Conservation (phyloP, 2,113 vertebrate species). For the Petrocephalus zakoni region DNA sequence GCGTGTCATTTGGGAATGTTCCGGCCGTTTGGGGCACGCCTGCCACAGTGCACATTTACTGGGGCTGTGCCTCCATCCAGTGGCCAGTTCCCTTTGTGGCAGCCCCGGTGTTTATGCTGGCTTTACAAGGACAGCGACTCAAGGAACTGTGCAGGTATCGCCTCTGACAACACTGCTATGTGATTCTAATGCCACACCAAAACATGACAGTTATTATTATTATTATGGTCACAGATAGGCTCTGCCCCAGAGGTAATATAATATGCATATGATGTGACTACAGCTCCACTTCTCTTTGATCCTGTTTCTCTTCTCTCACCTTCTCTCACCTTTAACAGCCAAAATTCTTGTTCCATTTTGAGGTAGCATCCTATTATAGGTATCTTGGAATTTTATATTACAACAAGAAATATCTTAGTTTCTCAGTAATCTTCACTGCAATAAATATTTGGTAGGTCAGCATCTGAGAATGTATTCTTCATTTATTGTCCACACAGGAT, state of each 20-base stretch:
- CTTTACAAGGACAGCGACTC: not conserved
- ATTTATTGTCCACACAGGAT: not conserved
- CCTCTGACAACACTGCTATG: not conserved
- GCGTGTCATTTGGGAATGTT: not conserved
- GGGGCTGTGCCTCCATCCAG: constrained; percentile 29
- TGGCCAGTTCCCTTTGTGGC: constrained; percentile 6
- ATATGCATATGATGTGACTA: not conserved
- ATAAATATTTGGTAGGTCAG: not conserved
- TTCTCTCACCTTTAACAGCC: not conserved
- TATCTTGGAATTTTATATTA: not conserved
- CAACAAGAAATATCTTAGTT: not conserved
- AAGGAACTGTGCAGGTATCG: not conserved
- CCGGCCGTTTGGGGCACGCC: not conserved
- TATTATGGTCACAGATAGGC: not conserved
- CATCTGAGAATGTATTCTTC: not conserved
- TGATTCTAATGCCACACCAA: not conserved
- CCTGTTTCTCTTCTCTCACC: not conserved
- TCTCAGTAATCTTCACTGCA: not conserved
- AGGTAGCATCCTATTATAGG: not conserved
- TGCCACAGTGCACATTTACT: not conserved
- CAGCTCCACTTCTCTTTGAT: too few relatives aligned
- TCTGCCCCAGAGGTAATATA: not conserved
- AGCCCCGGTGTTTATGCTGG: not conserved
- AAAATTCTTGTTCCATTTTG: not conserved
- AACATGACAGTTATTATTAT: not conserved